Conservation (phyloP, 2,888 invertebrate genomes). For the Amblyteles armatorius region DNA sequence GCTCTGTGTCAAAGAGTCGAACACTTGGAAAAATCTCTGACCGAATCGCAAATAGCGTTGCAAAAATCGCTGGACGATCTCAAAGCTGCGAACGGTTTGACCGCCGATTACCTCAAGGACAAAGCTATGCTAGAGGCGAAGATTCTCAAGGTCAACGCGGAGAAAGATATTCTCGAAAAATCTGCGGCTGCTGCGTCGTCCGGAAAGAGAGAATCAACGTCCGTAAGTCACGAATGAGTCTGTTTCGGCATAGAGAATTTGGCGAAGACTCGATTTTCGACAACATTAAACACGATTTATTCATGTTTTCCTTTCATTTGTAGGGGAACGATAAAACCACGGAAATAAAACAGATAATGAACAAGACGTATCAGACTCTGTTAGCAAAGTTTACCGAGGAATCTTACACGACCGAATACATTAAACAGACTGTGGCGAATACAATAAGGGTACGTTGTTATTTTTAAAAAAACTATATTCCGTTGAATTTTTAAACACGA, state of each 20-base stretch:
- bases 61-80: conserved; percentile 67
- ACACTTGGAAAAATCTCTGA: conserved; percentile 69
- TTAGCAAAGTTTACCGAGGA: conserved; percentile 75
- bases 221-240: conserved; percentile 32
- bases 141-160: conserved; percentile 61
- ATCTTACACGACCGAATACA: conserved; percentile 73
- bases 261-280: neutral
- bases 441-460: conserved; percentile 75
- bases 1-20: conserved; percentile 70
- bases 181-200: neutral
- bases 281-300: conserved; percentile 5
- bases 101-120: conserved; percentile 69
- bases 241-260: neutral
- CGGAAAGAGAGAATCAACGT: conserved; percentile 6
- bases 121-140: conserved; percentile 69
- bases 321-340: conserved; percentile 74
- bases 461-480: neutral
- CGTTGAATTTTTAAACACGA: neutral
- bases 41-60: conserved; percentile 65
- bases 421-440: conserved; percentile 75
- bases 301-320: conserved; percentile 21
- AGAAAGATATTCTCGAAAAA: conserved; percentile 61
- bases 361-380: conserved; percentile 75
- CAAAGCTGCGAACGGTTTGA: conserved; percentile 62
- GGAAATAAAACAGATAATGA: conserved; percentile 80